Base-by-base conservation (phyloP, 1,140 invertebrate species). In the Hermetia illucens region DNA sequence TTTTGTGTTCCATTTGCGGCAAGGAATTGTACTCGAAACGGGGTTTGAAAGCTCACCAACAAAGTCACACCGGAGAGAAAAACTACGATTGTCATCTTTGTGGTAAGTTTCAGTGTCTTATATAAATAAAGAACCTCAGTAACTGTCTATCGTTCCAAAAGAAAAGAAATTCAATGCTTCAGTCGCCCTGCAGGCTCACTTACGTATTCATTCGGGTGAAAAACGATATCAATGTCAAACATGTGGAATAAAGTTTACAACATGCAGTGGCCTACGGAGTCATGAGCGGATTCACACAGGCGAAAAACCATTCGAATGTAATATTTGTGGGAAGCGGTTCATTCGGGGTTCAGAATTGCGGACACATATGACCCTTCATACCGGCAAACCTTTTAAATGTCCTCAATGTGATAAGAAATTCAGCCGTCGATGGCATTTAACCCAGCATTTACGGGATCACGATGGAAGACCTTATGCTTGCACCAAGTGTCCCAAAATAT, bases 211-310 rank as follows among this genome's bases (percentile, higher is more conserved):
- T 32, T n/a, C n/a, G n/a, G n/a, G n/a, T n/a, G n/a, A n/a, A n/a
- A n/a, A n/a, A n/a, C n/a, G n/a, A n/a, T n/a, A n/a, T n/a, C n/a
- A n/a, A n/a, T n/a, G n/a, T n/a, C n/a, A n/a, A n/a, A n/a, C n/a
- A n/a, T n/a, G n/a, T n/a, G 16, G 13, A 6, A 15, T 32, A n/a
- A 35, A 15, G 21, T 44, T 43, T 18, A 21, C 34, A 12, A 18
- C 34, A 33, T 9, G 20, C 5, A 38, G 25, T 30, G 31, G 17
- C 12, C 21, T 41, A 1, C 38, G 27, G 18, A 29, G 31, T 21
- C 44, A 44, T 21, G 33, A 31, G 22, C n/a, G 41, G 0, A 39
- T 36, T 3, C 44, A 45, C 27, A 36, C n/a, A n/a, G 36, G 24
- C 5, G 34, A 40, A 19, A 40, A 40, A 20, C 42, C 42, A 5